These are phyloP conservation scores for Cepaea nemoralis DNA, from an alignment of 1,140 invertebrate species.

Conservation along the genomic window DNA sequence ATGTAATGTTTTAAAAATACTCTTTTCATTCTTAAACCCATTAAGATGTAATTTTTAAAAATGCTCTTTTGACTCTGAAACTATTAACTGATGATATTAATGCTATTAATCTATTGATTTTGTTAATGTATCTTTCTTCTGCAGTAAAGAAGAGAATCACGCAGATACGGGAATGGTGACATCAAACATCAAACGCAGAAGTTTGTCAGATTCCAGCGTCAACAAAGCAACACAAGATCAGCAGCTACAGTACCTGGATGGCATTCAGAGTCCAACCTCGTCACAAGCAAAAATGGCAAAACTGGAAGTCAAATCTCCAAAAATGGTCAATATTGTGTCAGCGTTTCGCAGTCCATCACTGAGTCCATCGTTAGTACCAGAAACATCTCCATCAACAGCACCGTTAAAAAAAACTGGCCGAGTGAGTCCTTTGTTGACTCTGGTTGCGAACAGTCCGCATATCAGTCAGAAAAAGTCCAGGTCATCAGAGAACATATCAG, in stretches of 20 bases:
- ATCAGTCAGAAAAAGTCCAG: constrained; percentile 50
- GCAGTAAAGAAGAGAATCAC: constrained; percentile 31
- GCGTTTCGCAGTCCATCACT: constrained; percentile 34
- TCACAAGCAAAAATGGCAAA: constrained; percentile 62
- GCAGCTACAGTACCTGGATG: constrained; percentile 21
- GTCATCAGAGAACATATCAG: constrained; percentile 59
- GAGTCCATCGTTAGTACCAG: constrained; percentile 28
- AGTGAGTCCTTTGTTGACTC: constrained; percentile 36
- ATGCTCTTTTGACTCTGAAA: no score
- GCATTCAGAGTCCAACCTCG: constrained; percentile 28
- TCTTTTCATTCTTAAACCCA: no score
- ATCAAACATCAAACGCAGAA: constrained; percentile 57
- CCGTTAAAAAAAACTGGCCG: constrained; percentile 27
- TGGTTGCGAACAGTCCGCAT: constrained; percentile 38
- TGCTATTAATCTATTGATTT: no score
- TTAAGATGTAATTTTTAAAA: no score
- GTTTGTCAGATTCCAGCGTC: constrained; percentile 59
- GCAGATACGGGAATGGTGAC: constrained; percentile 17
- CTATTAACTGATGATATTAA: no score
- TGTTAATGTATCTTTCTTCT: no score
- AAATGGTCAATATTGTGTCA: constrained; percentile 46
- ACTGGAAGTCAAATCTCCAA: constrained; percentile 62
- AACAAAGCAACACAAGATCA: constrained; percentile 47
- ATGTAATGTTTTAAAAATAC: no score
- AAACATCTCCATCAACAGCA: constrained; percentile 27